Evolutionary conservation across 2,888 invertebrate genomes (phyloP).

Genomic region (Dryadula phaetusa): DNA sequence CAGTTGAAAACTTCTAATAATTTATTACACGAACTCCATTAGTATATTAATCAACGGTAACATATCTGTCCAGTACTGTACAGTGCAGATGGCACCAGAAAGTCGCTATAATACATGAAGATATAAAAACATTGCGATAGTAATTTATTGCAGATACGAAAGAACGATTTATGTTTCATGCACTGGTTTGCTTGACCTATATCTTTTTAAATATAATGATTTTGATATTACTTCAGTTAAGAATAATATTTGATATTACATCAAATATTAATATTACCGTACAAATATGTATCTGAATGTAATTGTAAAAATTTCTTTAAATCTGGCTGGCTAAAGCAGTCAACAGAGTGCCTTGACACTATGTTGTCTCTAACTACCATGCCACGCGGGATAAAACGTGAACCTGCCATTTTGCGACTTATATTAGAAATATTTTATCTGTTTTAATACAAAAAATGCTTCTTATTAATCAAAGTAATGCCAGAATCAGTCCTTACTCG

Average conservation of each 20-base stretch:
- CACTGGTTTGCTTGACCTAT: slow-evolving; percentile 31
- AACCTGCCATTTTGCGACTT: no score
- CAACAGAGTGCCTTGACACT: no score
- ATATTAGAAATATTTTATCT: background rate
- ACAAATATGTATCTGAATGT: no score
- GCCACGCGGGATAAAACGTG: no score
- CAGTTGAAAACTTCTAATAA: no score
- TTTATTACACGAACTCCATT: background rate
- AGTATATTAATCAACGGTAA: background rate
- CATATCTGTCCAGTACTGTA: background rate
- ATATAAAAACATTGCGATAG: slow-evolving; percentile 20
- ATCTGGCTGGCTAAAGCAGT: no score
- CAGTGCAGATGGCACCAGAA: slow-evolving; percentile 14
- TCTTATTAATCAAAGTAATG: background rate
- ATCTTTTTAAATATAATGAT: slow-evolving; percentile 20
- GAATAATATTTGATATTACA: background rate
- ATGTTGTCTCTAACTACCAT: no score
- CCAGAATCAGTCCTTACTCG: background rate
- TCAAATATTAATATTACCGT: no score
- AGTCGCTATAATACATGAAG: background rate
- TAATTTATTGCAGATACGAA: slow-evolving; percentile 25
- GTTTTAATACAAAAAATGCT: background rate
- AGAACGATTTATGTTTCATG: slow-evolving; percentile 20
- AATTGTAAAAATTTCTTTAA: no score
- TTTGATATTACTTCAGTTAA: background rate